A percentile compares a stretch with the other conserved stretches of the same genome.
These are phyloP conservation scores for Dicranocentrus wangi DNA, from an alignment of 2,888 invertebrate genomes.

Conservation along the genomic window DNA sequence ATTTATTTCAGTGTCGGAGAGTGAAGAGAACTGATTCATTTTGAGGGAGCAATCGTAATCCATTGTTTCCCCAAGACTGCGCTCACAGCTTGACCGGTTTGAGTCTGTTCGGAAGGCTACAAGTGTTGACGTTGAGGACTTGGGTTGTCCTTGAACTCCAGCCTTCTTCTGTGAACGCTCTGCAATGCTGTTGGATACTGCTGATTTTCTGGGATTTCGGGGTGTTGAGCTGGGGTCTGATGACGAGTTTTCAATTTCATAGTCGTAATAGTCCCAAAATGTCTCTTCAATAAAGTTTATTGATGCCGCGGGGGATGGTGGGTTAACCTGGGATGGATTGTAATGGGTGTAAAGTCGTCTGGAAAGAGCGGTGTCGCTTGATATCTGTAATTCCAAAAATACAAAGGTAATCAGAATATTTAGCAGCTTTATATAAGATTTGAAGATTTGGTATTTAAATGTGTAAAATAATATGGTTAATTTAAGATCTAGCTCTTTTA, in stretches of 20 bases:
- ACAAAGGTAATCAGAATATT: constrained; percentile 1
- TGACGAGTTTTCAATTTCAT: constrained; percentile 67
- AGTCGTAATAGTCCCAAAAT: constrained; percentile 73
- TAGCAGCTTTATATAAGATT: no score
- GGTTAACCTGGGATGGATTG: constrained; percentile 58
- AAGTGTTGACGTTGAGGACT: constrained; percentile 20
- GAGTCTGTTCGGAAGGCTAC: constrained; percentile 65
- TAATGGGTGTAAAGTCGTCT: constrained; percentile 72
- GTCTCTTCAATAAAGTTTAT: constrained; percentile 73
- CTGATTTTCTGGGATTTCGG: constrained; percentile 51
- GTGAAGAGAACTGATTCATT: constrained; percentile 56
- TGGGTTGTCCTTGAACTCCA: constrained; percentile 22
- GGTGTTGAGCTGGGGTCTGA: constrained; percentile 63
- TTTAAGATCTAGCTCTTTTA: no score
- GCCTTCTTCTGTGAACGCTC: constrained; percentile 21
- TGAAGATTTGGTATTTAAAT: not conserved
- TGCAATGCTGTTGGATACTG: constrained; percentile 19
- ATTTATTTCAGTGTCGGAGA: constrained; percentile 68
- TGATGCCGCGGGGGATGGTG: constrained; percentile 70
- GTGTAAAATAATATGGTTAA: not conserved
- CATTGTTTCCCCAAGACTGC: constrained; percentile 71
- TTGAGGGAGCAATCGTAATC: constrained; percentile 70
- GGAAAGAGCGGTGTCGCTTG: constrained; percentile 70
- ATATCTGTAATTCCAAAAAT: constrained; percentile 68
- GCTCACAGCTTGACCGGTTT: constrained; percentile 72